Percentiles rank a stretch among this genome's conserved stretches.
phyloP scores from a whole-genome alignment of 2,113 vertebrate species.

The Lontra canadensis region DNA sequence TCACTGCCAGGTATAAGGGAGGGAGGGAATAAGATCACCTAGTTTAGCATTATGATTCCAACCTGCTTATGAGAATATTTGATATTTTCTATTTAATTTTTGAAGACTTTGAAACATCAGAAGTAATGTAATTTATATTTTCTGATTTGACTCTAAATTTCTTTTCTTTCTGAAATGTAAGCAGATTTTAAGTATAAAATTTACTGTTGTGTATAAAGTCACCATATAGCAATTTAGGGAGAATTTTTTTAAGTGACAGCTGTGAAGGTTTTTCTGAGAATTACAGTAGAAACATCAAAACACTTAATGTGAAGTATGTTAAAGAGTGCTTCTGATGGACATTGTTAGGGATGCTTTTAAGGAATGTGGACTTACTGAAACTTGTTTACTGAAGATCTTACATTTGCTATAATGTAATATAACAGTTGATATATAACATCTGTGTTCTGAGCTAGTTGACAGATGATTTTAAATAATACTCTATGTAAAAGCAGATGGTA shows the following conservation, averaged over 20 bases:
- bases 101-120: not conserved
- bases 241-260: conserved; percentile 1
- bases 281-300: not conserved
- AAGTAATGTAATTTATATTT: not conserved
- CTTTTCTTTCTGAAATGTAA: conserved; percentile 33
- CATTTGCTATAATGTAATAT: not conserved
- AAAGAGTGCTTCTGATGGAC: conserved; percentile 15
- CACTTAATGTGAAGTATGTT: not conserved
- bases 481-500: not conserved
- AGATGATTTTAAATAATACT: not conserved
- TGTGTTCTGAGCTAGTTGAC: not conserved
- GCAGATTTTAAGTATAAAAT: conserved; percentile 42
- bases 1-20: not conserved
- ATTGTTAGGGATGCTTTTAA: conserved; percentile 47
- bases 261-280: conserved; percentile 38
- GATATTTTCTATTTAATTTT: not conserved
- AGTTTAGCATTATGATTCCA: not conserved
- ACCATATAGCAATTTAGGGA: not conserved
- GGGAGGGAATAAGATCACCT: not conserved
- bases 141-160: not conserved
- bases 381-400: not conserved
- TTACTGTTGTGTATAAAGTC: not conserved
- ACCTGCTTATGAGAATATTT: not conserved
- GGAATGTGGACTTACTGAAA: not conserved
- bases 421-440: not conserved